Conservation (phyloP, 2,888 invertebrate species). For the Sphaerophoria rueppellii region DNA sequence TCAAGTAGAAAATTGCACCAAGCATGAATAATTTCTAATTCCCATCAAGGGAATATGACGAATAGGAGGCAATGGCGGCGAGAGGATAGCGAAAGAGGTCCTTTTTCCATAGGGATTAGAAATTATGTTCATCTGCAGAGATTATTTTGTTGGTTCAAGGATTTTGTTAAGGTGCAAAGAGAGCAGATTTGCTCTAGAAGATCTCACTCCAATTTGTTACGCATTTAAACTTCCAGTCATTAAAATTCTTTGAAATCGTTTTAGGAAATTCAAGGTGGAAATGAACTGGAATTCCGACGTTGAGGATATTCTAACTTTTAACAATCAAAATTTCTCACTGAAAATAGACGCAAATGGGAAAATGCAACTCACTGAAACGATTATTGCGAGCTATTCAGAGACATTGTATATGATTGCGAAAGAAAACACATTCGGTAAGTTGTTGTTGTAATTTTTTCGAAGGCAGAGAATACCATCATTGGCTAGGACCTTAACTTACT, state of each 20-base stretch:
- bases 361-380: constrained; percentile 3
- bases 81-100: neutral
- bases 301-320: constrained; percentile 18
- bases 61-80: neutral
- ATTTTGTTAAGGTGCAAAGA: too few relatives aligned
- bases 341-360: constrained; percentile 6
- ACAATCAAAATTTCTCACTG: neutral
- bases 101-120: neutral
- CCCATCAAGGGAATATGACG: constrained; percentile 1
- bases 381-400: neutral
- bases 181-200: too few relatives aligned
- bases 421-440: constrained; percentile 46
- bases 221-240: too few relatives aligned
- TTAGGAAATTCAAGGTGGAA: constrained; percentile 18
- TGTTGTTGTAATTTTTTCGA: neutral
- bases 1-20: constrained; percentile 77
- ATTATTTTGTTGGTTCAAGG: too few relatives aligned
- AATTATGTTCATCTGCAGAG: neutral
- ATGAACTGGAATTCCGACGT: constrained; percentile 6
- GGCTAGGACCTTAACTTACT: too few relatives aligned
- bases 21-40: constrained; percentile 42
- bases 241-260: neutral
- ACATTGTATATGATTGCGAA: constrained; percentile 20
- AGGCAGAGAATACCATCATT: too few relatives aligned
- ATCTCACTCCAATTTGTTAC: too few relatives aligned